Evolutionary conservation across 2,888 invertebrate genomes (phyloP), one percentile per base, ranked within the genome.

Genomic region (Drosophila melanosoma): DNA sequence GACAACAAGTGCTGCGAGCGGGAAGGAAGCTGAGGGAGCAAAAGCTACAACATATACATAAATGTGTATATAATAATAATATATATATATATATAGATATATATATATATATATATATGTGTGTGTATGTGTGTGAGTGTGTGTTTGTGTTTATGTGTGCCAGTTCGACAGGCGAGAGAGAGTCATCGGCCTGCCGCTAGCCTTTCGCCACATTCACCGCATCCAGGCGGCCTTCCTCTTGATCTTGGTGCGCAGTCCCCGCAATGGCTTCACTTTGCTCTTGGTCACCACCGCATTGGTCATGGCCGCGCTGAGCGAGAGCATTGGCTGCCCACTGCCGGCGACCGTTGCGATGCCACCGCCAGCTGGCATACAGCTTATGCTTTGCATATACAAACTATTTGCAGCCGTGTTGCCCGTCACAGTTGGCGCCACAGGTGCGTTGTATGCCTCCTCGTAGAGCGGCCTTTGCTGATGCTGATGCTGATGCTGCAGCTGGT

Each of bases 171-270:
- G 54, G 56, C 42, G 29, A 42, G 26, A 33, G 48, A 36, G 32
- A 56, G 51, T 51, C 64, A 58, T 62, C 7, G 32, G 52, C 23
- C 77, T 72, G 72, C 62, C 69, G 60, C 80, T 80, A 72, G 83
- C 85, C 57, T 72, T 77, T 17, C 79, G 79, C 89, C 86, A 83
- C 51, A 81, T 87, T 92, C 91, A 93, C 90, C 93, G 93, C 85
- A 92, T 90, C 90, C 92, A 93, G n/a, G 92, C 79, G 12, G 92
- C 85, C 72, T 93, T 93, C 29, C 93, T 90, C 74, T 93, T 93
- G 54, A 93, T 91, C 82, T 93, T 93, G 64, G 92, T 92, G 33
- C 93, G 92, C 57, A 93, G 67, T 57, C 90, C 91, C 29, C 93
- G 90, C 69, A 92, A 59, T 1, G 91, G 87, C 75, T 92, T 93